These are phyloP conservation scores for Diabrotica undecimpunctata DNA, from an alignment of 1,140 invertebrate genomes.

Conservation along the genomic window DNA sequence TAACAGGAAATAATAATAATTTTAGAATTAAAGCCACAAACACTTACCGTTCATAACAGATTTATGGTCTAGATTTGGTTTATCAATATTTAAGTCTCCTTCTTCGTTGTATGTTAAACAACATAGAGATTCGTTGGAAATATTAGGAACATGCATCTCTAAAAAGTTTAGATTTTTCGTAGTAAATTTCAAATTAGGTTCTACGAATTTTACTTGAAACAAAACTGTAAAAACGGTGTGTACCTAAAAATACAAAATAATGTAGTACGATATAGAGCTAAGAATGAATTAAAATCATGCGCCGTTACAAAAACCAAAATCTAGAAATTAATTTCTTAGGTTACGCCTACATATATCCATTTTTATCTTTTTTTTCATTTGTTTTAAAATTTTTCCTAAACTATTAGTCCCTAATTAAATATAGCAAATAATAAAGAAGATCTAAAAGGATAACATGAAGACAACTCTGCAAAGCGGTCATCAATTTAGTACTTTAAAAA, in stretches of 20 bases:
- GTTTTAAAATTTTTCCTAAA: too few relatives aligned
- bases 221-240: constrained; percentile 10
- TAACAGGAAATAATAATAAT: too few relatives aligned
- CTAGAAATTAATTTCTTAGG: too few relatives aligned
- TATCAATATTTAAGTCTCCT: not conserved
- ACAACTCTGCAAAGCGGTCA: too few relatives aligned
- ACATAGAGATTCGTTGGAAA: not conserved
- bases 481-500: too few relatives aligned
- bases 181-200: constrained; percentile 31
- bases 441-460: too few relatives aligned
- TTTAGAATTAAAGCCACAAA: not conserved
- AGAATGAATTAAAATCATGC: too few relatives aligned
- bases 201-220: constrained; percentile 36
- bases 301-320: too few relatives aligned
- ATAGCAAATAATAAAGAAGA: too few relatives aligned
- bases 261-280: not conserved
- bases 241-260: not conserved
- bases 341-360: too few relatives aligned
- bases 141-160: not conserved
- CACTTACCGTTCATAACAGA: not conserved
- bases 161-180: constrained; percentile 34
- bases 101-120: not conserved
- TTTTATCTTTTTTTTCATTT: too few relatives aligned
- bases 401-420: too few relatives aligned
- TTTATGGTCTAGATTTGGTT: not conserved